A percentile compares a stretch with the other conserved stretches of the same genome.
Conservation (phyloP, 2,888 invertebrate genomes). For the Cantharis nigra region DNA sequence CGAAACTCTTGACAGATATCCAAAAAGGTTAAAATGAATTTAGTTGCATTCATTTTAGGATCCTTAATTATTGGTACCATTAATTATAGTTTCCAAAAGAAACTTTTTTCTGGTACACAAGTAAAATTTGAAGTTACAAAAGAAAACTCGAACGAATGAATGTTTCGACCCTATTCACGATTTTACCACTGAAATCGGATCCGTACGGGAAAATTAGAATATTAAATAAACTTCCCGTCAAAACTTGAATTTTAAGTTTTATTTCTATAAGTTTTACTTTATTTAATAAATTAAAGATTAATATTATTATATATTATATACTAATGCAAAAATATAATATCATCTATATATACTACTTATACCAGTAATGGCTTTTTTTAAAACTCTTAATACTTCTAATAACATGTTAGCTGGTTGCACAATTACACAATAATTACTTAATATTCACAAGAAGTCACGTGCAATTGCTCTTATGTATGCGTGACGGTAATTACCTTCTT, state of each 20-base stretch:
- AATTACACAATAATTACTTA: not conserved
- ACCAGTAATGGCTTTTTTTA: not conserved
- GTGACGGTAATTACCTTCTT: not conserved
- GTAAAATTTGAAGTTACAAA: not conserved
- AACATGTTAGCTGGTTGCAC: not conserved
- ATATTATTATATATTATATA: too few relatives aligned
- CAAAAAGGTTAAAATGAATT: constrained; percentile 3
- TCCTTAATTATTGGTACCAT: not conserved
- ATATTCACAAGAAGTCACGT: not conserved
- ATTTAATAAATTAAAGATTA: too few relatives aligned
- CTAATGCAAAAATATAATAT: too few relatives aligned
- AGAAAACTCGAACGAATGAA: too few relatives aligned
- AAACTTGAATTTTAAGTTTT: too few relatives aligned
- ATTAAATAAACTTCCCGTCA: too few relatives aligned
- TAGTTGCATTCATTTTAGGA: constrained; percentile 4
- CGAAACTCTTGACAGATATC: constrained; percentile 3
- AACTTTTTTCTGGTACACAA: not conserved
- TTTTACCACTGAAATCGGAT: too few relatives aligned
- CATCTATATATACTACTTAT: too few relatives aligned
- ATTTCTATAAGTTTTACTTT: too few relatives aligned
- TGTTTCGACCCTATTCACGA: too few relatives aligned
- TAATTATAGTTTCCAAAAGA: not conserved
- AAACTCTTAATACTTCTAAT: not conserved
- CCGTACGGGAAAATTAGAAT: too few relatives aligned
- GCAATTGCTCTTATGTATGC: not conserved